Evolutionary conservation across 2,113 vertebrate genomes (phyloP), one percentile per base, ranked within the genome.

Genomic region (Eptatretus burgeri): DNA sequence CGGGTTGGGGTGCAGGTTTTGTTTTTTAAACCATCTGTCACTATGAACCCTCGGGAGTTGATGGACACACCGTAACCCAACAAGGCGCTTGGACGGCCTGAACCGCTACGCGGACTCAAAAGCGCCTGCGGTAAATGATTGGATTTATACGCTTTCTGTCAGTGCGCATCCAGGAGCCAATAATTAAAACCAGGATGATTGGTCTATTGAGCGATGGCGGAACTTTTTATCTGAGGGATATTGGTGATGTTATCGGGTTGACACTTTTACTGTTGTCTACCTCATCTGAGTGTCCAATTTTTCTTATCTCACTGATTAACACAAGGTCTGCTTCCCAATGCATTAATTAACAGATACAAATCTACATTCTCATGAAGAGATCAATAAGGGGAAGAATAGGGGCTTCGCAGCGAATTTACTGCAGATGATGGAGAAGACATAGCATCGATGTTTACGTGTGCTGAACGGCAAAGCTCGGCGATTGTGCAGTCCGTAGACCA

Each of bases 311-410:
- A 84, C 88, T 98, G 91, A 96, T 98, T 98, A 98, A 98, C 95
- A 94, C 86, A 87, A 89, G 84, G 80, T 82, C 86, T 81, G 86
- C 87, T 91, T 85, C 83, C 84, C 87, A 85, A 93, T 81, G 87
- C 91, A 98, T 98, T 98, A 95, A 98, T 98, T 98, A 98, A 96
- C 91, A 98, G 91, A 98, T 98, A 96, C 85, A 83, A 91, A 94
- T 91, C 85, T 86, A 81, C 82, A 80, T 87, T 98, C 89, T 94
- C 86, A 91, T 93, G 89, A 80, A 85, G 79, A 77, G 84, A 98
- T 98, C 91, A 81, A 98, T 98, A 83, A 77, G 64, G 79, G 84
- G 84, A 91, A 98, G 91, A 98, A 94, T 93, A 87, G 91, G 86
- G 82, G 85, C 89, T 84, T 98, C 89, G 87, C 83, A 95, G 88